Base-by-base conservation (phyloP, 2,797 vertebrate species). In the Melanotaenia boesemani region DNA sequence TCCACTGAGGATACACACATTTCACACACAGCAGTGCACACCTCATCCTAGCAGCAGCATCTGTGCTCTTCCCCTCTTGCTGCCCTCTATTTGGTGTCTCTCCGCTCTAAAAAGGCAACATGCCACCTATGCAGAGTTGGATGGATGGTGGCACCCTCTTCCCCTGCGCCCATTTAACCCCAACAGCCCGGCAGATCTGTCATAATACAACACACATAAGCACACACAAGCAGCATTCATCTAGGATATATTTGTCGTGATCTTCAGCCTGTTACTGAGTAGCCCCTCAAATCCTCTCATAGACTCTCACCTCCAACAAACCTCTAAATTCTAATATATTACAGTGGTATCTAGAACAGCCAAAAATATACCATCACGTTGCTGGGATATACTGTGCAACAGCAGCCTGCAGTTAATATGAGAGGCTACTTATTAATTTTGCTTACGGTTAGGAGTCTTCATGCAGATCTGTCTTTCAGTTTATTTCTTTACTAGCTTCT, bases 131-230 rank as follows among this genome's bases (percentile, higher is more conserved):
- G 81, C 80, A 78, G 82, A 79, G 67, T 74, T 80, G 84, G 83
- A 88, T 90, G 78, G 84, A 91, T 90, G 81, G 78, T 79, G 82
- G 71, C 80, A 78, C 71, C 79, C 82, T 83, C 77, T 75, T 88
- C 83, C 83, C 81, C 24, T 18, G 73, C 30, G 63, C 80, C 79
- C 82, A 68, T 93, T 94, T 92, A 93, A 91, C 93, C 87, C 88
- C 63, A 67, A 26, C 82, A 76, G 82, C 79, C 87, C 87, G 61
- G 58, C 63, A 83, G 59, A 92, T 92, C 79, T 88, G 88, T 92
- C 90, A 91, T 82, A 77, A 77, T 63, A 70, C 64, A 64, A 32
- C 67, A 70, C 69, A 77, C 70, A 54, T 39, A 74, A 58, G 46
- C 58, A 66, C 65, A 70, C 66, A 71, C 37, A 67, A 74, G 34